phyloP scores from a whole-genome alignment of 92 coral and sea anemone genomes.

The Zoanthus sansibaricus region DNA sequence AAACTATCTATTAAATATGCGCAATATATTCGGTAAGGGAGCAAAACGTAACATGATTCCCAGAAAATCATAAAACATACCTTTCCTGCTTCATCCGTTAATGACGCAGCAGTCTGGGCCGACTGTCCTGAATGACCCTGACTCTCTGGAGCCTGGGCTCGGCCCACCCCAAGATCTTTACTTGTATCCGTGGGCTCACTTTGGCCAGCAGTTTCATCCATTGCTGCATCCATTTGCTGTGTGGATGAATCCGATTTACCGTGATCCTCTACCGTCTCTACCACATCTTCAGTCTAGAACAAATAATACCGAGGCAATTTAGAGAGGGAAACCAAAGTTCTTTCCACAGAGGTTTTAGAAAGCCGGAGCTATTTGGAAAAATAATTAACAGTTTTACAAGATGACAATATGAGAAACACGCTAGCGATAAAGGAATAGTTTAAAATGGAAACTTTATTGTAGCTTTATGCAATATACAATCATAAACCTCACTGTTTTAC shows the following conservation, averaged over 20 bases:
- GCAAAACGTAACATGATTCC: neutral
- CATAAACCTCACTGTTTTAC: no score
- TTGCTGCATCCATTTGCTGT: constrained; percentile 48
- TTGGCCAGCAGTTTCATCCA: constrained; percentile 77
- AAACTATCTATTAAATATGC: no score
- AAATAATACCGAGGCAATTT: neutral
- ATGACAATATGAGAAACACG: no score
- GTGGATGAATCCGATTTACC: constrained; percentile 69
- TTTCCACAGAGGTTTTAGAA: neutral
- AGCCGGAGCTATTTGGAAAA: no score
- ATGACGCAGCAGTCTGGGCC: constrained; percentile 58
- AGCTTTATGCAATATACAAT: no score
- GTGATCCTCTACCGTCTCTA: constrained; percentile 74
- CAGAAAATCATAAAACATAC: constrained; percentile 11
- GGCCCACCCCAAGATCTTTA: constrained; percentile 83
- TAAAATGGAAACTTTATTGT: no score
- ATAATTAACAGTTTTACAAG: no score
- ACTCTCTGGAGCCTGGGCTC: constrained; percentile 73
- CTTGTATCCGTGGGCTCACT: constrained; percentile 75
- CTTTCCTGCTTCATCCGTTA: constrained; percentile 68
- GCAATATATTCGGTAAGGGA: no score
- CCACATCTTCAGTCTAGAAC: constrained; percentile 63
- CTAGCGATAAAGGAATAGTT: no score
- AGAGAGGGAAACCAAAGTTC: neutral
- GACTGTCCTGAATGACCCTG: constrained; percentile 88